A percentile compares a stretch with the other conserved stretches of the same genome.
These are phyloP conservation scores for Panonychus citri DNA, from an alignment of 1,140 invertebrate species.

Conservation along the genomic window DNA sequence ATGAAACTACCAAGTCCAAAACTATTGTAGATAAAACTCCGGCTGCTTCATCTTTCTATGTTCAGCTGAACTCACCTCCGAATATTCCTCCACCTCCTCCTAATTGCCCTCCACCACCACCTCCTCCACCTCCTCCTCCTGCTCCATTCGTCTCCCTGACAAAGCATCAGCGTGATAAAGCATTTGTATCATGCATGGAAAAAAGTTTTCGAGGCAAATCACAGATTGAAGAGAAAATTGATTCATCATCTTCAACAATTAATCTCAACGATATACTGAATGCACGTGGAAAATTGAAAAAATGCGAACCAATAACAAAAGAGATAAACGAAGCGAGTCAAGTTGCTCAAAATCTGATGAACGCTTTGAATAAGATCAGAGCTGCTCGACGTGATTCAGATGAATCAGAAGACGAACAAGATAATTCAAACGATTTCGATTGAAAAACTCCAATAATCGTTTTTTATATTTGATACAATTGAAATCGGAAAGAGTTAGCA, in stretches of 20 bases:
- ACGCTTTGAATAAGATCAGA: neutral
- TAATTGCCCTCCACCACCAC: neutral
- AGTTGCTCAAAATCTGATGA: neutral
- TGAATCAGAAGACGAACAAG: neutral
- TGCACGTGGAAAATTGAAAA: conserved; percentile 5
- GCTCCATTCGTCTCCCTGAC: neutral
- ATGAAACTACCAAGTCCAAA: neutral
- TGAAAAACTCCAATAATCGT: too few relatives aligned
- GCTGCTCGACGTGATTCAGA: neutral
- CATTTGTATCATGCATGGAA: neutral
- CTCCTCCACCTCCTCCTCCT: neutral
- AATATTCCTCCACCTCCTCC: neutral
- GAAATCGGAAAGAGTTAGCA: too few relatives aligned
- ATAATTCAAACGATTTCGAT: too few relatives aligned
- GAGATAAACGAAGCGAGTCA: neutral
- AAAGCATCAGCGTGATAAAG: neutral
- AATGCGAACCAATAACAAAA: neutral
- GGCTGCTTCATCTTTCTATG: neutral
- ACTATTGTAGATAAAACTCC: neutral
- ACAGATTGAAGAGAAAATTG: neutral
- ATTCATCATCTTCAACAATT: neutral
- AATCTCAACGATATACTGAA: conserved; percentile 10
- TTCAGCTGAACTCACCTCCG: neutral
- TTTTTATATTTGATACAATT: too few relatives aligned
- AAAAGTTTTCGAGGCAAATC: neutral